Evolutionary conservation across 2,888 invertebrate species (phyloP), one percentile per base, ranked within the genome.

Genomic region (Drosophila subquinaria): DNA sequence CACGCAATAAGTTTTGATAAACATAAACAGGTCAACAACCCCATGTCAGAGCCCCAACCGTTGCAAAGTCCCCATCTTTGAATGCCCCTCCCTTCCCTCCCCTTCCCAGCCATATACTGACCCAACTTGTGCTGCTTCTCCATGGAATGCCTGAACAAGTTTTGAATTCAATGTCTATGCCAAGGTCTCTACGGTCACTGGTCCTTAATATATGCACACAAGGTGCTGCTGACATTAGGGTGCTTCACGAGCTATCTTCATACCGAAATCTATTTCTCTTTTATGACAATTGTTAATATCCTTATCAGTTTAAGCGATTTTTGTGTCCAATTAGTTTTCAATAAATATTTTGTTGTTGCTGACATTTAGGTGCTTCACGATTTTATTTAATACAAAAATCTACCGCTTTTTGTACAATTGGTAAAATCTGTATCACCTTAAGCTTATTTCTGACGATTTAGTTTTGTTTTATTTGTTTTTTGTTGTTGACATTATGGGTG

Each of bases 1-100:
- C 79, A 79, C 78, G 78, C 78, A 79, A 79, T 78, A 79, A 60
- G 63, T 75, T 84, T 81, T 60, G 63, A 68, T 77, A 74, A 77
- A 84, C 66, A 82, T 64, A 86, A 76, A 38, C 76, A 64, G 87
- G 87, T 87, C 87, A 79, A 67, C 76, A 75, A 82, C 78, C 88
- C 78, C 33, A 45, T 57, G 62, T 48, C 66, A 35, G 70, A 53
- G 66, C 53, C 33, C 56, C 15, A 40, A 48, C 51, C 35, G 27
- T 35, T 2, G 15, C 47, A 40, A 9, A 13, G 33, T 17, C 17
- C 17, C 9, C 9, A 4, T 9, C 42, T 10, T 0, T 20, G 2
- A 10, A 9, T 3, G 23, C 35, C 17, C 17, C 17, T 17, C 17
- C 17, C 17, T 17, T 17, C 17, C 36, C 50, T 43, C 6, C 8